Base-by-base conservation (phyloP, 2,113 vertebrate genomes). In the Agapornis roseicollis region DNA sequence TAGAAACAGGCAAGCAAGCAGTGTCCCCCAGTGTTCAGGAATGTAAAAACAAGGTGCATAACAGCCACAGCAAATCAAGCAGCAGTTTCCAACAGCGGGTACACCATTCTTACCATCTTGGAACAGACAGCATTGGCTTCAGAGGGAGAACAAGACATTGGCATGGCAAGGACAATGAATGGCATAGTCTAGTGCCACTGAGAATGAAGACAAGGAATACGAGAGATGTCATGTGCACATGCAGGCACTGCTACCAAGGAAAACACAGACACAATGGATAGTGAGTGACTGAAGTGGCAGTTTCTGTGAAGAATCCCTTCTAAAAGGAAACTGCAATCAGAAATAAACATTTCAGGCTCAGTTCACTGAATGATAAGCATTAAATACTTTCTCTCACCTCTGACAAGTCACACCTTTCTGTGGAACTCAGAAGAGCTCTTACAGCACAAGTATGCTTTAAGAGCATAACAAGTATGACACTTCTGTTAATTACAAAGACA, bases 11-110 rank as follows among this genome's bases (percentile, higher is more conserved):
- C 29, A 35, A 68, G 93, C 47, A 13, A 91, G 80, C 76, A 92
- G 81, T 37, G 93, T 85, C 89, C 85, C 64, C 93, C 89, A 94
- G 89, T 6, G 93, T 47, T 85, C 81, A 73, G 41, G 24, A 78
- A 46, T 0, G 42, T 52, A 61, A 78, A 44, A 35, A 23, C 64
- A 77, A 33, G 46, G 50, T 7, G n/a, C 74, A 44, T 50, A 52
- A 29, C 29, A 53, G 63, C 8, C 44, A 29, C 23, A 29, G 53
- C 73, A 64, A 53, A 72, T 49, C 28, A 19, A 31, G 39, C 72
- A 63, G 78, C 60, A 27, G 27, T 14, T 33, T 55, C 39, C 39
- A 27, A 25, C 33, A 1, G 23, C 42, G 15, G 35, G 14, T 13
- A 11, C 17, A 33, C 41, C 66, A 24, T 23, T 63, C 58, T 15